These are phyloP conservation scores for Acanthochromis polyacanthus DNA, from an alignment of 2,113 vertebrate genomes.

Conservation along the genomic window DNA sequence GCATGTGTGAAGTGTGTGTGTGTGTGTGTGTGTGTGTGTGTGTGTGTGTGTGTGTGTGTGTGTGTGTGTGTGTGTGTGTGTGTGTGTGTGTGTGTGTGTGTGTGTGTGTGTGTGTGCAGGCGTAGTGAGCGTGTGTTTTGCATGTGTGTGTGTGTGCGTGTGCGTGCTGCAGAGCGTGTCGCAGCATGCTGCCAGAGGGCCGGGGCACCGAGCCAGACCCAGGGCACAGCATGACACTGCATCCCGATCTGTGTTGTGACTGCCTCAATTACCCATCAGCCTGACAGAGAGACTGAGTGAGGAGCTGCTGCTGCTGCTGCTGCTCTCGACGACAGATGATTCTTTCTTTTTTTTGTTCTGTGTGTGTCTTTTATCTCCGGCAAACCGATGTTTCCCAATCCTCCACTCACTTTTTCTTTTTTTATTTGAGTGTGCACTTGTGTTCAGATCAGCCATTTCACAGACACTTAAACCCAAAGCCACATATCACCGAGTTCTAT, in stretches of 20 bases:
- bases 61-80: slow-evolving; percentile 33
- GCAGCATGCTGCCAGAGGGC: slow-evolving; percentile 69
- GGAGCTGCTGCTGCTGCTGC: not conserved
- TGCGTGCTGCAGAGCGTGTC: slow-evolving; percentile 46
- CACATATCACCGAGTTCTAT: slow-evolving; percentile 1
- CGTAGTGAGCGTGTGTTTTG: slow-evolving; percentile 23
- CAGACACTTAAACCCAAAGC: slow-evolving; percentile 43
- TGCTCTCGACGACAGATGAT: slow-evolving; percentile 4
- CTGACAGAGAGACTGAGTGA: slow-evolving; percentile 43
- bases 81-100: slow-evolving; percentile 5
- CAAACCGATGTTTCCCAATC: slow-evolving; percentile 36
- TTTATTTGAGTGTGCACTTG: slow-evolving; percentile 16
- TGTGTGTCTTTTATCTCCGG: slow-evolving; percentile 43
- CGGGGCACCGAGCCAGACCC: slow-evolving; percentile 67
- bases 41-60: slow-evolving; percentile 33
- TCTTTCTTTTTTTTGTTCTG: not conserved
- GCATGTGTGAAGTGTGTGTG: slow-evolving; percentile 28
- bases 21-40: slow-evolving; percentile 19
- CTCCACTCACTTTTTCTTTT: slow-evolving; percentile 17
- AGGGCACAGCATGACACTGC: slow-evolving; percentile 70
- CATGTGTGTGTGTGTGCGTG: slow-evolving; percentile 43
- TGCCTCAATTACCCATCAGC: slow-evolving; percentile 82
- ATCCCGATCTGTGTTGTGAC: slow-evolving; percentile 81
- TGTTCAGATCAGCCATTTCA: slow-evolving; percentile 48
- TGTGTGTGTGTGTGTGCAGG: slow-evolving; percentile 19